Evolutionary conservation across 64 coral and sea anemone genomes (phyloP).

Genomic region (Stichodactyla helianthus): DNA sequence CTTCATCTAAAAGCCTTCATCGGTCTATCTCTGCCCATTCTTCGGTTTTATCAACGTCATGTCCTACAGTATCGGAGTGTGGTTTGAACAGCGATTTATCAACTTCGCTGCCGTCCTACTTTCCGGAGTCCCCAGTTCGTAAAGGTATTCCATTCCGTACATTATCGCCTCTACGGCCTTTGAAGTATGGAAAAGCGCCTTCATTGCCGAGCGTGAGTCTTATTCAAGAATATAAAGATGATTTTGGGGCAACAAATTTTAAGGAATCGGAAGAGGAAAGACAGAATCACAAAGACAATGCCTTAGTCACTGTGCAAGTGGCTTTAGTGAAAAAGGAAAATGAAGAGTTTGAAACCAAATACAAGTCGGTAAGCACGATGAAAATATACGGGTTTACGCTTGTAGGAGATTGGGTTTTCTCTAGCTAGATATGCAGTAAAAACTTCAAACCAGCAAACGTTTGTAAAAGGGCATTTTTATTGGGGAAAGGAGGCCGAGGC

Average conservation of each 20-base stretch:
- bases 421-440: too few relatives aligned
- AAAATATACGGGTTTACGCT: too few relatives aligned
- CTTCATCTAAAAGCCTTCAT: constrained; percentile 9
- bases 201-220: constrained; percentile 50
- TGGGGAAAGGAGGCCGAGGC: too few relatives aligned
- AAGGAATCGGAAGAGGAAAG: not conserved
- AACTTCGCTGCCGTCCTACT: constrained; percentile 63
- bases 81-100: constrained; percentile 60
- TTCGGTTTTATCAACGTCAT: constrained; percentile 76
- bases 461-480: too few relatives aligned
- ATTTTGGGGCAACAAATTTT: not conserved
- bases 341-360: constrained; percentile 61
- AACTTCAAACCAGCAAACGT: too few relatives aligned
- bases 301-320: constrained; percentile 60
- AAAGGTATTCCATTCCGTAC: constrained; percentile 38
- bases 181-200: constrained; percentile 61
- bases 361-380: constrained; percentile 61
- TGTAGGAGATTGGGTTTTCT: too few relatives aligned
- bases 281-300: constrained; percentile 43
- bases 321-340: constrained; percentile 69
- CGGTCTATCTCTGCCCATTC: constrained; percentile 32
- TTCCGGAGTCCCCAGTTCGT: constrained; percentile 50
- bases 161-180: constrained; percentile 69
- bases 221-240: not conserved
- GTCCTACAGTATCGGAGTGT: constrained; percentile 82